These are phyloP conservation scores for Acleris emargana DNA, from an alignment of 2,888 invertebrate genomes.

Conservation along the genomic window DNA sequence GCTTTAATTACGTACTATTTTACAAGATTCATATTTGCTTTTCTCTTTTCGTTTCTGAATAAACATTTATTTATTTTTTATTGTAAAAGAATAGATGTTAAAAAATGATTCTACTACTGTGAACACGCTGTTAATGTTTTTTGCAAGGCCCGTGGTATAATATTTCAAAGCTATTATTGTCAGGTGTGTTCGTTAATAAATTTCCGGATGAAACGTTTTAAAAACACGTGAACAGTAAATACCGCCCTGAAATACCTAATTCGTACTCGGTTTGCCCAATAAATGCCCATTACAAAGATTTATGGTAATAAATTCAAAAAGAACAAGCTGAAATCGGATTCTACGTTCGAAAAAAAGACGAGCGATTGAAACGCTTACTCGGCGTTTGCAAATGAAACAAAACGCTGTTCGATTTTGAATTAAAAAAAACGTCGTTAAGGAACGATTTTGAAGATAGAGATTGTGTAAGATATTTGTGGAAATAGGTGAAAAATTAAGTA, in stretches of 20 bases:
- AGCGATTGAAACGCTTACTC: slow-evolving; percentile 8
- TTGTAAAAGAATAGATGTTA: too few species aligned
- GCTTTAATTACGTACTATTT: slow-evolving; percentile 4
- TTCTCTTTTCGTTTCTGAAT: too few species aligned
- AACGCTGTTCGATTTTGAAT: background rate
- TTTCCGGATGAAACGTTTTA: slow-evolving; percentile 21
- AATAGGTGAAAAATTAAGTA: too few species aligned
- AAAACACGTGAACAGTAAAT: slow-evolving; percentile 30
- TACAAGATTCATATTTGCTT: background rate
- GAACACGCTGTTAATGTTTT: slow-evolving; percentile 1
- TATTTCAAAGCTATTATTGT: slow-evolving; percentile 25
- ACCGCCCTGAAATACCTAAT: slow-evolving; percentile 18
- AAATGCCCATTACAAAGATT: slow-evolving; percentile 34
- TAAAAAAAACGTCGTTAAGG: too few species aligned
- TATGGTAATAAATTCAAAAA: slow-evolving; percentile 26
- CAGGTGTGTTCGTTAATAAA: slow-evolving; percentile 34
- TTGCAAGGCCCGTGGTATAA: slow-evolving; percentile 7
- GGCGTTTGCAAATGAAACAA: slow-evolving; percentile 1
- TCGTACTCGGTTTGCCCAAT: slow-evolving; percentile 23
- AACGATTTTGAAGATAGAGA: too few species aligned
- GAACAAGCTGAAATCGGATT: slow-evolving; percentile 18
- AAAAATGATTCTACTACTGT: background rate
- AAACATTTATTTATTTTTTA: too few species aligned
- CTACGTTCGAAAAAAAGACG: slow-evolving; percentile 13
- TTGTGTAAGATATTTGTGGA: too few species aligned